Conservation (phyloP, 1,140 invertebrate genomes). For the Zaprionus gabonicus region DNA sequence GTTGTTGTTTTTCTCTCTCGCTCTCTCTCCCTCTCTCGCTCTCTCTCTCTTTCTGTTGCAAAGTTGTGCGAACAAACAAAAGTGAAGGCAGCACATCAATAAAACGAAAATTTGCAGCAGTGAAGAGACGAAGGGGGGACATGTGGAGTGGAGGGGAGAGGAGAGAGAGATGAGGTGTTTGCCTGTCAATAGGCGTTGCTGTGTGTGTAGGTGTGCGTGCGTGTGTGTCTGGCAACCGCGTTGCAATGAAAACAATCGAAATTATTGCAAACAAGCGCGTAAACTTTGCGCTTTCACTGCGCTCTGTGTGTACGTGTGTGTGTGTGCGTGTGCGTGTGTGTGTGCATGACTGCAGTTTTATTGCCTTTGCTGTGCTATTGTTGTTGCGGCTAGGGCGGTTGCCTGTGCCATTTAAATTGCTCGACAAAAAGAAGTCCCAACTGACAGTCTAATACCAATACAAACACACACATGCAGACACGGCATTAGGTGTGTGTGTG, state of each 20-base stretch:
- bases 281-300: conserved; percentile 78
- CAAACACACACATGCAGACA: conserved; percentile 24
- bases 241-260: conserved; percentile 78
- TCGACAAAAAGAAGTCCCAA: conserved; percentile 67
- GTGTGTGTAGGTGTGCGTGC: neutral
- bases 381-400: conserved; percentile 53
- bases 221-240: conserved; percentile 14
- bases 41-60: conserved; percentile 17
- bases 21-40: neutral
- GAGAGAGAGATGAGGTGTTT: conserved; percentile 34
- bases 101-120: conserved; percentile 67
- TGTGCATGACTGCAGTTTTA: conserved; percentile 58
- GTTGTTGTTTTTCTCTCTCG: conserved; percentile 17
- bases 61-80: conserved; percentile 44
- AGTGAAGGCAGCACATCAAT: conserved; percentile 60
- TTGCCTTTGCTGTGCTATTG: conserved; percentile 61
- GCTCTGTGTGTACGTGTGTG: conserved; percentile 18
- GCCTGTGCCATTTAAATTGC: conserved; percentile 68
- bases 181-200: conserved; percentile 29
- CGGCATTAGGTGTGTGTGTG: conserved; percentile 7
- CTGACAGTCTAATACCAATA: conserved; percentile 66
- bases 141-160: neutral
- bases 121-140: neutral
- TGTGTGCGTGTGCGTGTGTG: conserved; percentile 32
- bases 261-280: conserved; percentile 81